These are phyloP conservation scores for Halcyon leucocephala DNA, from an alignment of 2,797 vertebrate species.

Conservation along the genomic window DNA sequence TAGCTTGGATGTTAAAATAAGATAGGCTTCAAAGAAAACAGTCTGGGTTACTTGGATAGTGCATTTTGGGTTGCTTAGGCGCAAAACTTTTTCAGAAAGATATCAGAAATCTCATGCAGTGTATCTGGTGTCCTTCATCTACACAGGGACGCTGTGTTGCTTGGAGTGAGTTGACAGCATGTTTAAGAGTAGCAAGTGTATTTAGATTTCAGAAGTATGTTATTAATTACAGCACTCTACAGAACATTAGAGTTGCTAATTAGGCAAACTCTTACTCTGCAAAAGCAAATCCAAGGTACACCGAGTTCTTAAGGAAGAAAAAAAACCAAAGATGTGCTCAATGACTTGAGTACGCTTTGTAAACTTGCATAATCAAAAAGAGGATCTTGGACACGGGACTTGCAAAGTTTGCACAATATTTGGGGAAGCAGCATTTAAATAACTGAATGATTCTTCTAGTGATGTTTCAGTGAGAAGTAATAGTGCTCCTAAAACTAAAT, in stretches of 20 bases:
- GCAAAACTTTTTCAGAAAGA: background rate
- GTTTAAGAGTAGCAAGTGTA: background rate
- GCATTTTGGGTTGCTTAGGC: background rate
- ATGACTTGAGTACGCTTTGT: background rate
- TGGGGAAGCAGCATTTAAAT: conserved; percentile 44
- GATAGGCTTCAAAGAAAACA: background rate
- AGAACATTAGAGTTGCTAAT: background rate
- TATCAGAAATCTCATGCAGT: background rate
- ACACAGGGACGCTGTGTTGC: background rate
- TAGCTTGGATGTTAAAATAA: background rate
- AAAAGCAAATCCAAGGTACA: background rate
- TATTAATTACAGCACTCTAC: background rate
- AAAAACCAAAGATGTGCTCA: background rate
- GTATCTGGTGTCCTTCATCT: background rate
- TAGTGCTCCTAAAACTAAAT: background rate
- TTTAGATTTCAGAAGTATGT: background rate
- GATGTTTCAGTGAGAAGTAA: background rate
- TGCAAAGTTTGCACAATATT: conserved; percentile 16
- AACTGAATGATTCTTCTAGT: conserved; percentile 23
- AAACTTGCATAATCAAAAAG: conserved; percentile 41
- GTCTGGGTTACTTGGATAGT: background rate
- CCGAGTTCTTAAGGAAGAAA: background rate
- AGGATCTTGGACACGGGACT: conserved; percentile 33
- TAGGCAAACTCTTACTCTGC: background rate
- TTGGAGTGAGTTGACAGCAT: background rate